These are phyloP conservation scores for Oxystoma pomonae DNA, from an alignment of 2,888 invertebrate genomes.

Conservation along the genomic window DNA sequence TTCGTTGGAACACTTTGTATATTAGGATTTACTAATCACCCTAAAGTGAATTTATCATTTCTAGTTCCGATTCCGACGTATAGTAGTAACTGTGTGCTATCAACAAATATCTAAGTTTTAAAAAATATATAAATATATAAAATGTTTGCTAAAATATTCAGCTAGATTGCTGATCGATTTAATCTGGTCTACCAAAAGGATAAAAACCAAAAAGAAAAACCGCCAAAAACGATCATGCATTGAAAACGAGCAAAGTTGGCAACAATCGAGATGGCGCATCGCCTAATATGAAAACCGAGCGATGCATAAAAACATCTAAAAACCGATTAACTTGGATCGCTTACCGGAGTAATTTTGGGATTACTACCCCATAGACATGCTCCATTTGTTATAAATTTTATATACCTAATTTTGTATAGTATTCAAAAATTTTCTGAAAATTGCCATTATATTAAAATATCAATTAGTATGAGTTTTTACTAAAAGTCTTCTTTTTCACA, in stretches of 20 bases:
- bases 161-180: neutral
- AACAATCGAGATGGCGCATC: slow-evolving; percentile 7
- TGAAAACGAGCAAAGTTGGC: slow-evolving; percentile 15
- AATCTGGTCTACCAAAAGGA: neutral
- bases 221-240: neutral
- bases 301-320: slow-evolving; percentile 16
- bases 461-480: no score
- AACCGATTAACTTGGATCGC: slow-evolving; percentile 1
- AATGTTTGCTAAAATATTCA: neutral
- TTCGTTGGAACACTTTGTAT: no score
- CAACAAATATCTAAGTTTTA: no score
- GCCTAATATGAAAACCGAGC: slow-evolving; percentile 12
- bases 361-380: slow-evolving; percentile 2
- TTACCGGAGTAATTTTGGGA: slow-evolving; percentile 1
- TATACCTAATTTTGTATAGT: no score
- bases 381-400: neutral
- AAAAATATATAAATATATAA: no score
- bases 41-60: no score
- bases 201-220: neutral
- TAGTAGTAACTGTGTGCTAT: no score
- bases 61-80: no score
- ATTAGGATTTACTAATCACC: no score
- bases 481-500: no score
- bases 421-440: no score
- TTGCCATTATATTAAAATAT: no score